phyloP scores from a whole-genome alignment of 2,797 vertebrate species.

The Varecia variegata region DNA sequence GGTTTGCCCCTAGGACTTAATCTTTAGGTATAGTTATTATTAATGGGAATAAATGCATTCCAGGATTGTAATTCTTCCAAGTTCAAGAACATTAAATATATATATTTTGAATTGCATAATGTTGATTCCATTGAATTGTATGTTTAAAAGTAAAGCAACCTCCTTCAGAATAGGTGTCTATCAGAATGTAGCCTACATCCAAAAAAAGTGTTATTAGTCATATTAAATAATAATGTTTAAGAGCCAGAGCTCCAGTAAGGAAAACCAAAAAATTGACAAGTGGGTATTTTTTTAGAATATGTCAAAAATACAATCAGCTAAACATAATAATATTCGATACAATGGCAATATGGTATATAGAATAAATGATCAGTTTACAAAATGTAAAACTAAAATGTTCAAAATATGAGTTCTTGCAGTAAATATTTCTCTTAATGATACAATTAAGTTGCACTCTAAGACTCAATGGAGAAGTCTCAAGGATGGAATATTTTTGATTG shows the following conservation, averaged over 20 bases:
- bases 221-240: conserved; percentile 76
- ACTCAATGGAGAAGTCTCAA: background rate
- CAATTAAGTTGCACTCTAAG: background rate
- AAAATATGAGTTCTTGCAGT: background rate
- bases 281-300: conserved; percentile 77
- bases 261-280: conserved; percentile 73
- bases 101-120: conserved; percentile 34
- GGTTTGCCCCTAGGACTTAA: background rate
- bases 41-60: background rate
- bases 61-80: background rate
- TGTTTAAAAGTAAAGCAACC: conserved; percentile 53
- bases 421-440: background rate
- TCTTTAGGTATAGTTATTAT: background rate
- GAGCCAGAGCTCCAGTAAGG: conserved; percentile 64
- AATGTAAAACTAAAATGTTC: background rate
- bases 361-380: conserved; percentile 45
- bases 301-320: conserved; percentile 76
- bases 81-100: conserved; percentile 11
- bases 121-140: conserved; percentile 31
- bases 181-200: conserved; percentile 54
- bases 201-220: conserved; percentile 71
- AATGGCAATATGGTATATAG: conserved; percentile 42
- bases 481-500: background rate
- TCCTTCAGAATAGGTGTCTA: conserved; percentile 67
- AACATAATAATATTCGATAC: conserved; percentile 62